These are phyloP conservation scores for Apeltes quadracus DNA, from an alignment of 2,113 vertebrate species.

Conservation along the genomic window DNA sequence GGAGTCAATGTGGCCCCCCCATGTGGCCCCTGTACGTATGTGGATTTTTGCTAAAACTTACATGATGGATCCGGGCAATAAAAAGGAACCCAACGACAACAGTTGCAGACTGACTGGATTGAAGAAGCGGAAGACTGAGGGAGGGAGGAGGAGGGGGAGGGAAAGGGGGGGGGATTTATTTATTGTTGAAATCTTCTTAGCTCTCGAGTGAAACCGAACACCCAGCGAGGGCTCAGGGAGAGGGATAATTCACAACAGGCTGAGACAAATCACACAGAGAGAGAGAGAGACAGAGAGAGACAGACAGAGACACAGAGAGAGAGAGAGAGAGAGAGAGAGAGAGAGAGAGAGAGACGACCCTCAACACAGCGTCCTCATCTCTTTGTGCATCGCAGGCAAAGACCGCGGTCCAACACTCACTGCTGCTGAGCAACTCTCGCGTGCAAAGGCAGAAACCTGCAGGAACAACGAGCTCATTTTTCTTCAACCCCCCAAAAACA, in stretches of 20 bases:
- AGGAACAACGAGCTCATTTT: constrained; percentile 67
- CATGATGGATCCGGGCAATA: neutral
- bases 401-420: constrained; percentile 4
- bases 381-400: constrained; percentile 27
- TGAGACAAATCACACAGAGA: constrained; percentile 50
- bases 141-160: neutral
- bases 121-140: neutral
- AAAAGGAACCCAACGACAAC: neutral
- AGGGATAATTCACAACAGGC: constrained; percentile 54
- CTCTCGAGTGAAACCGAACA: constrained; percentile 51
- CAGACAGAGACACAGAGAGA: too few relatives aligned
- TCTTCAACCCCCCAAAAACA: neutral
- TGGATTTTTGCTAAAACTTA: constrained; percentile 46
- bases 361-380: neutral
- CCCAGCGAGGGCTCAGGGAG: constrained; percentile 51
- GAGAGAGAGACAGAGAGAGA: neutral
- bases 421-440: constrained; percentile 19
- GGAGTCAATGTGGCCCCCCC: neutral
- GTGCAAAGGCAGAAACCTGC: constrained; percentile 53
- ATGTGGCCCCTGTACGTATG: neutral
- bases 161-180: constrained; percentile 52
- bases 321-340: too few relatives aligned
- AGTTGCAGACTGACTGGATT: constrained; percentile 12
- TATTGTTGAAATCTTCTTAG: constrained; percentile 55
- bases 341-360: too few relatives aligned